These are phyloP conservation scores for Phalacrocorax pelagicus DNA, from an alignment of 2,113 vertebrate genomes.

Conservation along the genomic window DNA sequence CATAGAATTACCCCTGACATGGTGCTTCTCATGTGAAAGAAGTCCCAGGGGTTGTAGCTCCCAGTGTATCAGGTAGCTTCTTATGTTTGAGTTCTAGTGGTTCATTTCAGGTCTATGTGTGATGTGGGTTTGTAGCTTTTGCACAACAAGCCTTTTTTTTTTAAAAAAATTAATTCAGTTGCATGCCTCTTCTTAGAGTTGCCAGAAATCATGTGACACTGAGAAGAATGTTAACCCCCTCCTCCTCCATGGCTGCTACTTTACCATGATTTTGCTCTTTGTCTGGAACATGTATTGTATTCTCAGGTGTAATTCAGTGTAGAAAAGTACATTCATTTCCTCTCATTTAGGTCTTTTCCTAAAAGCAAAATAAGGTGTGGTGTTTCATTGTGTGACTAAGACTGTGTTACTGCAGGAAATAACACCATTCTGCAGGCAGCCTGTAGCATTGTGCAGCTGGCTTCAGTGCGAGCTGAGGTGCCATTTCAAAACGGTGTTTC, in stretches of 20 bases:
- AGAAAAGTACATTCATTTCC: not conserved
- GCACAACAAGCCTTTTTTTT: not conserved
- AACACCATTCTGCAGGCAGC: not conserved
- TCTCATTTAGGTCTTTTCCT: not conserved
- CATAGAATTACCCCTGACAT: not conserved
- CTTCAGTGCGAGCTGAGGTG: not conserved
- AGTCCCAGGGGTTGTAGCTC: not conserved
- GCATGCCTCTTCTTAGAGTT: not conserved
- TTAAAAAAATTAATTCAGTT: not conserved
- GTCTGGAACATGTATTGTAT: not conserved
- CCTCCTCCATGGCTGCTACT: not conserved
- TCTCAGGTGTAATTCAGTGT: not conserved
- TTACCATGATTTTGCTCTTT: not conserved
- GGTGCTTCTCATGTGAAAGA: not conserved
- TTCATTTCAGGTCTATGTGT: not conserved
- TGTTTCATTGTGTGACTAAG: not conserved
- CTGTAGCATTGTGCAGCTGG: not conserved
- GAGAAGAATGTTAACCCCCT: not conserved
- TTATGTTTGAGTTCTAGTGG: not conserved
- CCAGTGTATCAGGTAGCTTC: not conserved
- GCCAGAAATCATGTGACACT: not conserved
- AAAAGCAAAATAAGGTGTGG: not conserved
- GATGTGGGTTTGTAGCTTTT: conserved; percentile 20
- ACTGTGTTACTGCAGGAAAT: conserved; percentile 5
- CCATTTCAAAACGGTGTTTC: not conserved